Evolutionary conservation across 2,113 vertebrate species (phyloP), one percentile per base, ranked within the genome.

Genomic region (Micronycteris hirsuta): DNA sequence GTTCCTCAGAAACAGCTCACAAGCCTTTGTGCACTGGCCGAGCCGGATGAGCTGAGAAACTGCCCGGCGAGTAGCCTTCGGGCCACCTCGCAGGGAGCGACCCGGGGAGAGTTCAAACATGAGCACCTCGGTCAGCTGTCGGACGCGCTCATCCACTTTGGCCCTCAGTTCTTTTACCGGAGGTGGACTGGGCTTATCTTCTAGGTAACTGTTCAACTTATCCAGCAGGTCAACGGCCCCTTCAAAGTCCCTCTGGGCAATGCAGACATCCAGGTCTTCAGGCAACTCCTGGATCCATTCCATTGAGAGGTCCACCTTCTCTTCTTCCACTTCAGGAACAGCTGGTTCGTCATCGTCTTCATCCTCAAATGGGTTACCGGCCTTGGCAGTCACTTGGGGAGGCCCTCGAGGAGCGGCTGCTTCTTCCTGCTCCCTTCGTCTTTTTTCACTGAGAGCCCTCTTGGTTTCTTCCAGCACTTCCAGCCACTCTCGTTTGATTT

Each of bases 231-330:
- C 99, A 52, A 99, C 99, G 0, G 99, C 99, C 0, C 99, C 99
- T 95, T 99, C 99, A 0, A 99, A 99, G 98, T 99, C 99, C 56
- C 99, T 98, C 98, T 99, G 99, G 1, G 99, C 99, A 0, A 99
- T 99, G 96, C 99, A 99, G 4, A 99, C 99, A 0, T 99, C 99
- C 93, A 99, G 98, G 90, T 99, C 99, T 80, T 99, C 99, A 0
- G 99, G 99, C 82, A 99, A 97, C 98, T 99, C 99, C 98, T 99
- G 99, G 96, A 99, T 99, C 99, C 99, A 99, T 86, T 99, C 99
- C 0, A 99, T 98, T 0, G 99, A 99, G 28, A 99, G 98, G 96
- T 99, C 98, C 8, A 99, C 99, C 0, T 86, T 93, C 71, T 99
- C 99, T 4, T 99, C 99, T 4, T 99, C 99, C 0, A 97, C 97